Base-by-base conservation (phyloP, 2,888 invertebrate genomes). In the Poecilobothrus nobilitatus region DNA sequence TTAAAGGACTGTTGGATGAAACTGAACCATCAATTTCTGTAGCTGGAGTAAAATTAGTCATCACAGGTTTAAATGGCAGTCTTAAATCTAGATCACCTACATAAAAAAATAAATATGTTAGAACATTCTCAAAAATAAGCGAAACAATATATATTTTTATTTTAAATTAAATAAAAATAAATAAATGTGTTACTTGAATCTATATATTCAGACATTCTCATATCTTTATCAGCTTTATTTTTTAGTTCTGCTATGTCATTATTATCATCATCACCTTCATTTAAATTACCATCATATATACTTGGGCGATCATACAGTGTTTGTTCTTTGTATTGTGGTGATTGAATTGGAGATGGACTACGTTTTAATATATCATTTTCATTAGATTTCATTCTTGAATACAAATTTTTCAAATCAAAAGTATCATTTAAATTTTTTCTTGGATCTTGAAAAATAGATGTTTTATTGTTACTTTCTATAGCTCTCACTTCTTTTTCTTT, bases 11-110 rank as follows among this genome's bases (percentile, higher is more conserved):
- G 78, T 94, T 93, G 63, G 91, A 89, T 67, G 88, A 88, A 65
- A 91, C 85, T 61, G 91, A 91, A 10, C 91, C 94, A 76, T 93
- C 91, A 71, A 94, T 93, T 83, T 94, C 94, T 0, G 89, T 91
- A 34, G 93, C 93, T 0, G 94, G 92, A 18, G 89, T 87, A 78
- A 92, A 92, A 74, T 91, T 88, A n/a, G 91, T 88, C 75, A 84
- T 83, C 66, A 90, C 87, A 10, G 90, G 88, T 78, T 92, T 91
- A 76, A 93, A 92, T 0, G 92, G 91, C 74, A 91, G 81, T 33
- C 93, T 85, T 72, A 94, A 84, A 81, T 93, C 94, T 53, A 91
- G 87, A 76, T 94, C 93, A 15, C 86, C 84, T 67, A 53, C 12
- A 53, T 18, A 18, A 18, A 53, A 6, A 37, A 37, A 37, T 37